Base-by-base conservation (phyloP, 1,140 invertebrate genomes). In the Tetramorium parvispinum region DNA sequence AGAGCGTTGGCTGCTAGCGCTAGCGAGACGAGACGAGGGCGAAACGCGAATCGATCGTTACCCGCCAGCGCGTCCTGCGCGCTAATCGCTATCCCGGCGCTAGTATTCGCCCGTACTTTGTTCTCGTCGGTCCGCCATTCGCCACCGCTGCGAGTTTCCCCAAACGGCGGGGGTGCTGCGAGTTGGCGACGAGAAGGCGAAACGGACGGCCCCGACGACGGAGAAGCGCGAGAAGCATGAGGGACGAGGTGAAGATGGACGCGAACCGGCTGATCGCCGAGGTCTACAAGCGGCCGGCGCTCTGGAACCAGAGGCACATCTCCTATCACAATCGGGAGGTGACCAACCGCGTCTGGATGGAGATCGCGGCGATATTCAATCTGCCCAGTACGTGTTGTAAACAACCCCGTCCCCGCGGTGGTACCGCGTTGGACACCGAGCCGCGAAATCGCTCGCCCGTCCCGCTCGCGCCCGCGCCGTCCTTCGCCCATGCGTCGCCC, bases 321-420 rank as follows among this genome's bases (percentile, higher is more conserved):
- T 93, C 93, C 78, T 95, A 95, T 90, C 94, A 95, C 85, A 95
- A 95, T 92, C 94, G 94, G 70, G 94, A 95, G 55, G 92, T 94
- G 81, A 94, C 94, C 27, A 94, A 94, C 88, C 88, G 93, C 78
- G 92, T 94, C 86, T 95, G 95, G 95, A 93, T 94, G 92, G 95
- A 95, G 86, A 94, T 95, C 59, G 93, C 95, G 49, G 87, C 91
- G 46, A 93, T 95, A 68, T 94, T 95, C 89, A 94, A 95, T 71
- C 77, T 94, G 46, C 94, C 94, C 51, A 94, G 95, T 95, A 92
- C 89, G 94, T 92, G 65, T 59, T 21, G 8, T 46, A 16, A 46
- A 65, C 32, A 65, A 37, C 32, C 61, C 18, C 18, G 16, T 1
- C 18, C 10, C 24, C 3, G 24, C 18, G 27, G 16, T 40, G 73